These are phyloP conservation scores for Falcunculus frontatus DNA, from an alignment of 2,113 vertebrate genomes.

Conservation along the genomic window DNA sequence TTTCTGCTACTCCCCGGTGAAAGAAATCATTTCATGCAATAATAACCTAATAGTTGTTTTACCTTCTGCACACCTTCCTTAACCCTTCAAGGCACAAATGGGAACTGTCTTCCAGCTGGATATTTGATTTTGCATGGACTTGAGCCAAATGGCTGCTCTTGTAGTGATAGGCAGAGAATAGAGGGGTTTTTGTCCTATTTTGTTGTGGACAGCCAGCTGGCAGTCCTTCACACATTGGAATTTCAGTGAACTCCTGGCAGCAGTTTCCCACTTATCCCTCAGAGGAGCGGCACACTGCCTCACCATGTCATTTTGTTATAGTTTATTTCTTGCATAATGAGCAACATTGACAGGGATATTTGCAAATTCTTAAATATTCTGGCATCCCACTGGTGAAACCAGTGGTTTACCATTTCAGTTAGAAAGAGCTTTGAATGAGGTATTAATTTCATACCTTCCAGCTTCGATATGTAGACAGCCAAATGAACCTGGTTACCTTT, in stretches of 20 bases:
- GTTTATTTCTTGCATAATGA: not conserved
- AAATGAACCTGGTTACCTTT: not conserved
- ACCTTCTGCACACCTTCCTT: not conserved
- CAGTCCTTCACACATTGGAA: not conserved
- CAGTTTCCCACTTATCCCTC: not conserved
- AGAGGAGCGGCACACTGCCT: not conserved
- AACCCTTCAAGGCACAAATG: not conserved
- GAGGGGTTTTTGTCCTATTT: not conserved
- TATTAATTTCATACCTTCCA: not conserved
- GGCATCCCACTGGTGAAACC: not conserved
- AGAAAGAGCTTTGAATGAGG: not conserved
- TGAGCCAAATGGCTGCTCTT: slow-evolving; percentile 22
- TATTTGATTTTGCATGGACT: not conserved
- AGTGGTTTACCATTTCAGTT: not conserved
- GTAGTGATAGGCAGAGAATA: not conserved
- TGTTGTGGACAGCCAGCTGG: slow-evolving; percentile 51
- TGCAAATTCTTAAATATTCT: not conserved
- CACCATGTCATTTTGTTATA: not conserved
- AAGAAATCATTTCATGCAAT: not conserved
- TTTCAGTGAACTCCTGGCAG: not conserved
- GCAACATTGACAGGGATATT: not conserved
- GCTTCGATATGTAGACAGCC: not conserved
- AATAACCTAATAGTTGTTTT: not conserved
- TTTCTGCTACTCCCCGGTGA: not conserved
- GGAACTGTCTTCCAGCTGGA: not conserved